Evolutionary conservation across 2,888 invertebrate species (phyloP), one percentile per base, ranked within the genome.

Genomic region (Rotaria magnacalcarata): DNA sequence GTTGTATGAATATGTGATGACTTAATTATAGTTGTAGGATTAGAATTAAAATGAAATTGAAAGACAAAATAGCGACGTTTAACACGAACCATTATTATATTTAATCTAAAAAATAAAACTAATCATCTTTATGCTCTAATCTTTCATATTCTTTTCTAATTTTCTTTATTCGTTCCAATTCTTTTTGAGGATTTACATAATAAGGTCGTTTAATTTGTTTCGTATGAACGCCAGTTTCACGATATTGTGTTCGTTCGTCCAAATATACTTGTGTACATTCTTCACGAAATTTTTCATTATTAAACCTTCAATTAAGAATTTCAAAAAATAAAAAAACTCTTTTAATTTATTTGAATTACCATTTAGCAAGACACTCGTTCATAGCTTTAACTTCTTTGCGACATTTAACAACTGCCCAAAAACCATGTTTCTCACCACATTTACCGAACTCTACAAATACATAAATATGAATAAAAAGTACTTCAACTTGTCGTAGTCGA

Each of bases 261-360:
- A 87, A 85, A 85, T 85, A 87, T 1, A 85, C 60, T 74, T 85
- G n/a, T 58, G 75, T 85, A 34, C 85, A 85, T 84, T 87, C 87
- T 52, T 85, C 74, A 21, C 87, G 80, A 87, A 87, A 87, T 6
- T 85, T 60, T 74, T 85, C 50, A 43, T 87, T 85, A 58, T 85
- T 52, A 84, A 54, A 84, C 52, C 84, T 84, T 16, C 52, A 52
- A 16, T 52, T 11, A 1, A 52, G 16, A 52, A 52, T 4, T 14
- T n/a, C n/a, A 41, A 7, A 24, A 21, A 41, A 0, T n/a, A 80
- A 43, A 47, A 3, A 47, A 24, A n/a, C n/a, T 0, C 3, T 27
- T 7, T 11, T 67, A 27, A 34, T 67, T 24, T 14, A 27, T 8
- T 10, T 47, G 2, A 34, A 24, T 27, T 85, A 87, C 56, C 80